Conservation (phyloP, 2,113 vertebrate genomes). For the Gallinago media region DNA sequence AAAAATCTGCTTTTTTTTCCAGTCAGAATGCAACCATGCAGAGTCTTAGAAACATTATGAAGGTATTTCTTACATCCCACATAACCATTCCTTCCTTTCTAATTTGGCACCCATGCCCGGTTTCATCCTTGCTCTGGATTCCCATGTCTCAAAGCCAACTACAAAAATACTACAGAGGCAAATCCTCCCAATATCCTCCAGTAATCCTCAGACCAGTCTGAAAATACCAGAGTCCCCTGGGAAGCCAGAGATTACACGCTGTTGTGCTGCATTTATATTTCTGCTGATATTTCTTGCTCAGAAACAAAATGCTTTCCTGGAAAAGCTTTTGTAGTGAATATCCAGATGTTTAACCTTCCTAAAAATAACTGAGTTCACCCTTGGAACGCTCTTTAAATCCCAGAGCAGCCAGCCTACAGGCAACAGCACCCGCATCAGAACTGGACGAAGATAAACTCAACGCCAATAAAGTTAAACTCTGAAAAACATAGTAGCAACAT, state of each 20-base stretch:
- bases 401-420: background rate
- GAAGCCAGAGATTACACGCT: slow-evolving; percentile 2
- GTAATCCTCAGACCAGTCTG: slow-evolving; percentile 17
- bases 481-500: background rate
- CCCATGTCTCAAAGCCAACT: background rate
- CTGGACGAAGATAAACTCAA: background rate
- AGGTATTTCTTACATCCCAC: background rate
- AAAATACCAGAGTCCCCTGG: slow-evolving; percentile 26
- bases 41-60: background rate
- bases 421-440: background rate
- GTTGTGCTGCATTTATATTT: background rate
- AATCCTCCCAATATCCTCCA: slow-evolving; percentile 22
- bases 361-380: slow-evolving; percentile 17
- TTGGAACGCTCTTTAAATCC: background rate
- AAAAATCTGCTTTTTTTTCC: background rate
- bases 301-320: slow-evolving; percentile 16
- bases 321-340: slow-evolving; percentile 23
- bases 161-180: slow-evolving; percentile 32
- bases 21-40: background rate
- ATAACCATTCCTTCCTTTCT: background rate
- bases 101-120: background rate
- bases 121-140: background rate
- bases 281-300: slow-evolving; percentile 3
- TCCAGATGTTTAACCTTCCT: slow-evolving; percentile 4
- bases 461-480: background rate